Evolutionary conservation across 2,113 vertebrate species (phyloP), one percentile per base, ranked within the genome.

Genomic region (Hiodon tergisus): DNA sequence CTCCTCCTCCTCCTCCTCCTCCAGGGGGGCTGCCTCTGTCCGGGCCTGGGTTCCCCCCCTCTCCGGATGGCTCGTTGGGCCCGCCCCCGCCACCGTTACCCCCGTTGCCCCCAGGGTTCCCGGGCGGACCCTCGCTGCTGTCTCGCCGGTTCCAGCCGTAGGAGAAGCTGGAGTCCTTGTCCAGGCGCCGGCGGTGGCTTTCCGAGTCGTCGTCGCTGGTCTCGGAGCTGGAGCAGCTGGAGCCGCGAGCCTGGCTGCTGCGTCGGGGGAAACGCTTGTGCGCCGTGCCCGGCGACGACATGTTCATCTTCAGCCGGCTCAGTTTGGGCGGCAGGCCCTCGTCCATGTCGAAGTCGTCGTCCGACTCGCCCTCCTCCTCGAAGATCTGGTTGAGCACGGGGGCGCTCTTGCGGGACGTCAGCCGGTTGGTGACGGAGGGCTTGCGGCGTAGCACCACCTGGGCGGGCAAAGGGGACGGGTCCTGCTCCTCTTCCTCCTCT

Each of bases 361-460:
- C 97, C 0, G 96, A 98, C 84, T 99, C 97, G 0, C 96, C 97
- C 79, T 98, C 96, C 86, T 98, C 97, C 84, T 99, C 97, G 0
- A 96, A 98, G 87, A 99, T 98, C 83, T 99, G 97, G 80, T 99
- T 99, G 76, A 99, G 95, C 31, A 99, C 95, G 0, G 97, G 97
- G 0, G 97, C 96, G 0, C 97, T 99, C 86, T 98, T 99, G 48
- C 97, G 85, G 0, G 97, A 97, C 0, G 96, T 98, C 1, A 99
- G 92, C n/a, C 97, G 93, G 81, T 96, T 98, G 83, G 96, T 97
- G 83, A 97, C 94, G 0, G 96, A 98, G 0, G 96, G 94, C 83
- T 98, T 98, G 10, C 95, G 93, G 0, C 96, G 94, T 78, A 98
- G 76, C 52, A 98, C 90, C 63, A 99, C 96, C 80, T 98, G 95